phyloP scores from a whole-genome alignment of 2,113 vertebrate species.

The Campylomormyrus tamandua region DNA sequence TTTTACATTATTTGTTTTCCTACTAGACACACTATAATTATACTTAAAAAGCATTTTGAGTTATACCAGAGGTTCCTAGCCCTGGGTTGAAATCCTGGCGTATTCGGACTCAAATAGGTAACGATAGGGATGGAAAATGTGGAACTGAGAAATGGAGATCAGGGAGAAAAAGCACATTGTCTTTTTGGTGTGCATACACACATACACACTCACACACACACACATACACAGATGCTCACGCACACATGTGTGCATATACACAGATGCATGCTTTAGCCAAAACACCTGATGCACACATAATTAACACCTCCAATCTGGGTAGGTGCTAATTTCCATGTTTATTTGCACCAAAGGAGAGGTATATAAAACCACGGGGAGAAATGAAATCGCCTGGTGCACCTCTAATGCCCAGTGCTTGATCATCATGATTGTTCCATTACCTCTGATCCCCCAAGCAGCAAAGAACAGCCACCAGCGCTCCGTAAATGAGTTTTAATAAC shows the following conservation, averaged over 20 bases:
- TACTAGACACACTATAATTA: not conserved
- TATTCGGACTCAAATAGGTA: not conserved
- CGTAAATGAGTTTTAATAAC: not conserved
- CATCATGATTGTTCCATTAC: not conserved
- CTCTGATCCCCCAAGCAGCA: not conserved
- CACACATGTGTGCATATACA: not conserved
- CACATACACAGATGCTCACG: not conserved
- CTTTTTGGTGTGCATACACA: not conserved
- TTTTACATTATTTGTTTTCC: not conserved
- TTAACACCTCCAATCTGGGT: not conserved
- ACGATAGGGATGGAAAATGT: not conserved
- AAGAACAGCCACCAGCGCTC: not conserved
- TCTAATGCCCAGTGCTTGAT: not conserved
- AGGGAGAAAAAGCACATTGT: not conserved
- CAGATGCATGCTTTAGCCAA: not conserved
- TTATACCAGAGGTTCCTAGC: not conserved
- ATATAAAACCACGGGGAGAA: not conserved
- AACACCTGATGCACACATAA: not conserved
- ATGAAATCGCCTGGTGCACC: not conserved
- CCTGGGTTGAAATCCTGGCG: not conserved
- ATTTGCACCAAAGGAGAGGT: not conserved
- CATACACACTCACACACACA: not conserved
- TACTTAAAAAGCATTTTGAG: not conserved
- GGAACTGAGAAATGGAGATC: not conserved
- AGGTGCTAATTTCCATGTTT: not conserved